A percentile compares a stretch with the other conserved stretches of the same genome.
Evolutionary conservation across 1,140 invertebrate species (phyloP).

Genomic region (Antheraea pernyi): DNA sequence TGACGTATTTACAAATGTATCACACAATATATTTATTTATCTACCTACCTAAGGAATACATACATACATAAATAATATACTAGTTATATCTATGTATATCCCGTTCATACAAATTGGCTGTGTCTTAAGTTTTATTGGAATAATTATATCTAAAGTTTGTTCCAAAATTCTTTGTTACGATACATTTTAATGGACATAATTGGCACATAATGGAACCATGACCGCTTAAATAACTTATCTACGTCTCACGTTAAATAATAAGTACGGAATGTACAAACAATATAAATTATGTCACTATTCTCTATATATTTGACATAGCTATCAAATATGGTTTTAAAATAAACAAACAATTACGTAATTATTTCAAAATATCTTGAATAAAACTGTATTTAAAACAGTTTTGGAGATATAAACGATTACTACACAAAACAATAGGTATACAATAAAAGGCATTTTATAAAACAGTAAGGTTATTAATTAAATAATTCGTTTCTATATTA

Average conservation of each 20-base stretch:
- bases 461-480: neutral
- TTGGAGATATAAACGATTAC: neutral
- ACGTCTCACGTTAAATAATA: neutral
- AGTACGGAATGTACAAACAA: neutral
- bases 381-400: no score
- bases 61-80: conserved; percentile 21
- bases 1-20: conserved; percentile 41
- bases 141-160: conserved; percentile 39
- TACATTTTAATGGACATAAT: conserved; percentile 45
- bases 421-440: no score
- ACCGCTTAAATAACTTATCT: neutral
- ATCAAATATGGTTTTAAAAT: no score
- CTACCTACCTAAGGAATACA: conserved; percentile 7
- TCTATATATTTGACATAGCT: no score
- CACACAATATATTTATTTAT: conserved; percentile 36
- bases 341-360: neutral
- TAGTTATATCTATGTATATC: conserved; percentile 22
- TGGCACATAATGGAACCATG: conserved; percentile 30
- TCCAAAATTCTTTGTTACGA: conserved; percentile 35
- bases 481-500: neutral
- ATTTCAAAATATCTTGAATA: no score
- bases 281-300: no score
- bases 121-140: conserved; percentile 27
- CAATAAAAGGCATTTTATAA: neutral
- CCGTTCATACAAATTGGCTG: conserved; percentile 20